Evolutionary conservation across 2,113 vertebrate genomes (phyloP).

Genomic region (Aleadryas rufinucha): DNA sequence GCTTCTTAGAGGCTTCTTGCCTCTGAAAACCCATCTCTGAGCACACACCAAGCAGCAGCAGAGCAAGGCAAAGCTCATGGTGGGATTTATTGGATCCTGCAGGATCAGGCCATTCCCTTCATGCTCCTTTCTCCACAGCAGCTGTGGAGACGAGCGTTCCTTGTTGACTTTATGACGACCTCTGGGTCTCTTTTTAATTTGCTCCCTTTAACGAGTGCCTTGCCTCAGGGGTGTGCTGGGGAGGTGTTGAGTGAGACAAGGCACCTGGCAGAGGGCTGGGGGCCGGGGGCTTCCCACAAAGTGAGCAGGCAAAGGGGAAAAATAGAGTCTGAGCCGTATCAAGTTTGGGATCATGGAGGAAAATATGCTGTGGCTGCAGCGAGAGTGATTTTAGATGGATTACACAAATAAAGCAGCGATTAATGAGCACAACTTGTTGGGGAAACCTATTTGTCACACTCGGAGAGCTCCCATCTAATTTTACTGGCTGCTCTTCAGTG

Average conservation of each 20-base stretch:
- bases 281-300: not conserved
- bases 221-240: not conserved
- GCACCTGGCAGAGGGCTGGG: not conserved
- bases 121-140: not conserved
- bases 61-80: not conserved
- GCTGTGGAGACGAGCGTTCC: rapidly evolving
- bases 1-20: not conserved
- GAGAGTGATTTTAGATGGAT: conserved; percentile 46
- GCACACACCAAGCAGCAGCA: not conserved
- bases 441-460: conserved; percentile 55
- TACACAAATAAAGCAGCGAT: conserved; percentile 58
- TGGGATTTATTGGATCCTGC: not conserved
- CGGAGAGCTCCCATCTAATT: conserved; percentile 50
- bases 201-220: not conserved
- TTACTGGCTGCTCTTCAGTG: conserved; percentile 28
- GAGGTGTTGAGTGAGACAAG: not conserved
- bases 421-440: conserved; percentile 54
- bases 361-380: not conserved
- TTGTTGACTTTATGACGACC: not conserved
- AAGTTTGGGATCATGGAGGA: not conserved
- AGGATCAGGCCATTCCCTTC: not conserved
- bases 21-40: not conserved
- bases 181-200: conserved; percentile 22
- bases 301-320: not conserved
- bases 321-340: not conserved